Conservation (phyloP, 2,797 vertebrate genomes). For the Sebastes itinus region DNA sequence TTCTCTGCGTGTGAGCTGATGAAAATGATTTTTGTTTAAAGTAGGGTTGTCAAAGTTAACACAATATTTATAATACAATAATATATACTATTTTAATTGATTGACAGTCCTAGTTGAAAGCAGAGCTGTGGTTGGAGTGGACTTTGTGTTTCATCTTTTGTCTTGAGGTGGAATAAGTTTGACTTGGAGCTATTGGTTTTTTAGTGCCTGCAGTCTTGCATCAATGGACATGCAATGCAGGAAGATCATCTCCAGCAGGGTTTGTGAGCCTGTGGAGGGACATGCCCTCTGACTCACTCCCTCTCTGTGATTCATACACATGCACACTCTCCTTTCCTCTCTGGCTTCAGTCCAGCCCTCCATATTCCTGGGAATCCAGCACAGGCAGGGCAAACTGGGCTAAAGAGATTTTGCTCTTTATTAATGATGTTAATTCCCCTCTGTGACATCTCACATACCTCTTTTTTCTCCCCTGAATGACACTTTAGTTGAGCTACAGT, state of each 20-base stretch:
- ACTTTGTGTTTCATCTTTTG: constrained; percentile 10
- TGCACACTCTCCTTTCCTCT: constrained; percentile 71
- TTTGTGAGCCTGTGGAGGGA: constrained; percentile 47
- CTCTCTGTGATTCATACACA: constrained; percentile 59
- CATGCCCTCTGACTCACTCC: constrained; percentile 66
- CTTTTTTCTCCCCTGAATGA: background rate
- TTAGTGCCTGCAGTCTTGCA: constrained; percentile 31
- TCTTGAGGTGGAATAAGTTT: constrained; percentile 7
- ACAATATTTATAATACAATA: too few species aligned
- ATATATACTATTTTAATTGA: background rate
- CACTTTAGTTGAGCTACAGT: background rate
- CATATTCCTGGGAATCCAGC: constrained; percentile 30
- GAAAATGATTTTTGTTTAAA: background rate
- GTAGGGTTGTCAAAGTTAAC: too few species aligned
- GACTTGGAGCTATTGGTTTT: constrained; percentile 16
- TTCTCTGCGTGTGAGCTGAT: background rate
- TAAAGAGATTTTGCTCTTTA: constrained; percentile 27
- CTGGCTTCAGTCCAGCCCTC: constrained; percentile 74
- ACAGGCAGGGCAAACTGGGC: constrained; percentile 18
- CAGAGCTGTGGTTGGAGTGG: background rate
- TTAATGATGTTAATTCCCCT: constrained; percentile 26
- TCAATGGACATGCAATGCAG: constrained; percentile 45
- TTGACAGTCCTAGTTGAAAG: background rate
- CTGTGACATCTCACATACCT: background rate
- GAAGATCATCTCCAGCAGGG: constrained; percentile 41